phyloP scores from a whole-genome alignment of 2,888 invertebrate species.

The Hirtodrosophila cameraria region DNA sequence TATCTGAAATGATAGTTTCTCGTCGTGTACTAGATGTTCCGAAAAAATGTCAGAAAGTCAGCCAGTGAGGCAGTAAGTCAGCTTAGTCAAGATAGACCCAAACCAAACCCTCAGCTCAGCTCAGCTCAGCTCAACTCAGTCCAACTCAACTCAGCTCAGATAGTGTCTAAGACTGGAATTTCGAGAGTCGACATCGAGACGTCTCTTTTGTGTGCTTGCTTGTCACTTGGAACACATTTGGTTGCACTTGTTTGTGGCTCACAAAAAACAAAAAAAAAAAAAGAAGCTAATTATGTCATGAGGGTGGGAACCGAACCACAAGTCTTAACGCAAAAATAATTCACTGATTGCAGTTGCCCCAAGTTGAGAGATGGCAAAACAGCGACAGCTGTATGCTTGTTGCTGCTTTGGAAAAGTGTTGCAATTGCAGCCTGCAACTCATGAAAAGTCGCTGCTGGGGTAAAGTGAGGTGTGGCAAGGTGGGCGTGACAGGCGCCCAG shows the following conservation, averaged over 20 bases:
- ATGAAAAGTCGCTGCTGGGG: slow-evolving; percentile 51
- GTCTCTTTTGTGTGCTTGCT: slow-evolving; percentile 32
- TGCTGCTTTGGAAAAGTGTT: slow-evolving; percentile 60
- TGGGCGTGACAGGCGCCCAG: slow-evolving; percentile 40
- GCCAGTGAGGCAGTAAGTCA: slow-evolving; percentile 47
- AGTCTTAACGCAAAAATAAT: slow-evolving; percentile 50
- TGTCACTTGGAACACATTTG: slow-evolving; percentile 57
- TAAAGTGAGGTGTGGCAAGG: neutral
- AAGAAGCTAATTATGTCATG: slow-evolving; percentile 84
- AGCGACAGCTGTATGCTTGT: slow-evolving; percentile 49
- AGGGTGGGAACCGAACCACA: slow-evolving; percentile 80
- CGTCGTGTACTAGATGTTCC: slow-evolving; percentile 66
- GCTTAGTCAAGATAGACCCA: slow-evolving; percentile 24
- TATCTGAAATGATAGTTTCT: slow-evolving; percentile 67
- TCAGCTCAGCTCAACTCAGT: too few relatives aligned
- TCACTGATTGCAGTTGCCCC: slow-evolving; percentile 41
- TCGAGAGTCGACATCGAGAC: slow-evolving; percentile 6
- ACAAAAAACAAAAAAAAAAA: slow-evolving; percentile 18
- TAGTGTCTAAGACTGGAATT: slow-evolving; percentile 19
- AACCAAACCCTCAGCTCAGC: slow-evolving; percentile 4
- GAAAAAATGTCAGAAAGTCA: slow-evolving; percentile 73
- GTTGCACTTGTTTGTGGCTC: slow-evolving; percentile 18
- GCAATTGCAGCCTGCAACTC: slow-evolving; percentile 26
- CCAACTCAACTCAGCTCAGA: too few relatives aligned
- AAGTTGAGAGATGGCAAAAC: slow-evolving; percentile 42